Evolutionary conservation across 2,113 vertebrate species (phyloP).

Genomic region (Zosterops japonicus): DNA sequence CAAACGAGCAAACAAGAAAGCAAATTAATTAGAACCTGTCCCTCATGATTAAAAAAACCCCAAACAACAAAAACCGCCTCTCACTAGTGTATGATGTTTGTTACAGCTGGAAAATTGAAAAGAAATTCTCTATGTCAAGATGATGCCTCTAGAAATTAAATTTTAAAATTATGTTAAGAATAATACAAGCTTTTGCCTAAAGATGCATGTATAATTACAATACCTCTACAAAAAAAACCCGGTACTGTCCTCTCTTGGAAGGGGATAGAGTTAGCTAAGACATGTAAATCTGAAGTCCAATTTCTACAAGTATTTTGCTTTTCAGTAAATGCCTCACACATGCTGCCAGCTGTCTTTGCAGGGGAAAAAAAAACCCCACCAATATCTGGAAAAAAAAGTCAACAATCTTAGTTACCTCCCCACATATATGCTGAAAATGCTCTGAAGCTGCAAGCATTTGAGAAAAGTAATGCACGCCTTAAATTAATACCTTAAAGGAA

Average conservation of each 20-base stretch:
- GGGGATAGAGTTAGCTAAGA: background rate
- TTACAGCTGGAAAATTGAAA: background rate
- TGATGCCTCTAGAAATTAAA: background rate
- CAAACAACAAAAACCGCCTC: background rate
- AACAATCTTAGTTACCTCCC: background rate
- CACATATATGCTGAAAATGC: background rate
- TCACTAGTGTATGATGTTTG: background rate
- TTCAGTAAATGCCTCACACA: background rate
- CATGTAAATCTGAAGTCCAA: background rate
- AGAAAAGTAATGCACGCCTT: background rate
- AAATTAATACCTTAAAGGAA: slow-evolving; percentile 78
- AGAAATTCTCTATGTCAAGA: background rate
- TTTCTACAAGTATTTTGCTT: background rate
- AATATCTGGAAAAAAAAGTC: background rate
- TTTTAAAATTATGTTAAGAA: background rate
- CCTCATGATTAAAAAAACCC: background rate
- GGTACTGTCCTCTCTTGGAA: background rate
- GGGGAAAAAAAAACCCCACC: background rate
- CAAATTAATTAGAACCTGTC: background rate
- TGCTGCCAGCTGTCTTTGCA: background rate
- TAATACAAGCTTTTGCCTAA: background rate
- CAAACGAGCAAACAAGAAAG: background rate
- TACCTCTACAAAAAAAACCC: background rate
- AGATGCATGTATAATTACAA: background rate
- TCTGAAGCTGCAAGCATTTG: background rate